phyloP scores from a whole-genome alignment of 2,113 vertebrate species.

The Synodontis membranacea region DNA sequence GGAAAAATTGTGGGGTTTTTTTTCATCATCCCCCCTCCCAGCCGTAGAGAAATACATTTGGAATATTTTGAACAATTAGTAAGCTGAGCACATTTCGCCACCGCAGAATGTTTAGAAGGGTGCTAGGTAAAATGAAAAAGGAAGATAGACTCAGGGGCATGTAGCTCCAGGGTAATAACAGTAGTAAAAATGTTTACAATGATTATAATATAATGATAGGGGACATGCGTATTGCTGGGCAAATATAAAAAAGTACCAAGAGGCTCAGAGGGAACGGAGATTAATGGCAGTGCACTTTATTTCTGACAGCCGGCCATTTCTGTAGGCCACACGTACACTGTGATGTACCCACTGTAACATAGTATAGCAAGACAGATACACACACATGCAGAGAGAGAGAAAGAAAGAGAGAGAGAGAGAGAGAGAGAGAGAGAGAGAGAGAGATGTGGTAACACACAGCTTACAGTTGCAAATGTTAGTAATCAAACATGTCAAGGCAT shows the following conservation, averaged over 20 bases:
- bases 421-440: no score
- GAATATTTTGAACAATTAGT: background rate
- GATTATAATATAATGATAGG: slow-evolving; percentile 6
- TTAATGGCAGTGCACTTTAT: background rate
- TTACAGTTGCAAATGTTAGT: slow-evolving; percentile 1
- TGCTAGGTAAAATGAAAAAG: background rate
- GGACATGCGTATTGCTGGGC: background rate
- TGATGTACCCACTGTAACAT: background rate
- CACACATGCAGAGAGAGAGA: no score
- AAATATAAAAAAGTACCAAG: background rate
- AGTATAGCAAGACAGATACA: background rate
- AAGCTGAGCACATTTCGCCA: background rate
- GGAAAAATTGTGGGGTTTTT: no score
- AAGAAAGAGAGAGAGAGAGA: no score
- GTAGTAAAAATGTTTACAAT: background rate
- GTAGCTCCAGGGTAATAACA: background rate
- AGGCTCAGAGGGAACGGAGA: background rate
- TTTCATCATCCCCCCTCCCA: background rate
- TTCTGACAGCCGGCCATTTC: slow-evolving; percentile 1
- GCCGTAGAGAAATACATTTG: background rate
- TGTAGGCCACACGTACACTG: background rate
- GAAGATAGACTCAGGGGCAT: background rate
- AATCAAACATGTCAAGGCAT: slow-evolving; percentile 15
- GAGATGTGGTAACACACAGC: background rate
- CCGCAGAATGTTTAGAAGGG: background rate